Evolutionary conservation across 2,113 vertebrate species (phyloP), one percentile per base, ranked within the genome.

Genomic region (Ciconia maguari): DNA sequence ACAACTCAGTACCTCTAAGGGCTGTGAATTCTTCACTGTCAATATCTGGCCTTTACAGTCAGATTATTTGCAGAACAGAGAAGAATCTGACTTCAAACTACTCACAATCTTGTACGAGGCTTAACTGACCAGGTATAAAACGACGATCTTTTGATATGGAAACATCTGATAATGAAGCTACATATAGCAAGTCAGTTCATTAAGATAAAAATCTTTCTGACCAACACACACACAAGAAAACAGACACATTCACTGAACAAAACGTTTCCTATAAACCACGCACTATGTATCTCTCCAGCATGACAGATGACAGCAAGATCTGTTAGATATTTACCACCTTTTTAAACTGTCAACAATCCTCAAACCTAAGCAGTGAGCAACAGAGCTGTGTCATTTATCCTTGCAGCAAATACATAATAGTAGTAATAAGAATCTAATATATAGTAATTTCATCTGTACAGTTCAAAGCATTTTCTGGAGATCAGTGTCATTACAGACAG

Each of bases 71-170:
- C 75, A n/a, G 21, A 54, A 32, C 27, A 57, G 44, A 16, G 41
- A 76, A 42, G n/a, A 52, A 69, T 7, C 38, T 42, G 61, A n/a
- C 70, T 75, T 38, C 60, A 62, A 64, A 81, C 41, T 27, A 8
- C 17, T 49, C 44, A 5, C 46, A 41, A 6, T 6, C 9, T 10
- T 32, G 20, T 3, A 21, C 0, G 9, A 84, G 27, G 25, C n/a
- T 80, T 7, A 27, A n/a, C 32, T 42, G 38, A 30, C 22, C 69
- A 46, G 34, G n/a, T 36, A 48, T 16, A 26, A 89, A 60, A 55
- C 1, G 0, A 30, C 1, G 1, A 36, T 16, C 15, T 52, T 87
- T 6, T 46, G 25, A 49, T 19, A 17, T 0, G 9, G 36, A 21
- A 87, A 69, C 13, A 44, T 2, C 22, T 46, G 34, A 25, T 16